Percentiles rank a stretch among this genome's conserved stretches.
These are phyloP conservation scores for Myodes glareolus DNA, from an alignment of 2,113 vertebrate genomes.

Conservation along the genomic window DNA sequence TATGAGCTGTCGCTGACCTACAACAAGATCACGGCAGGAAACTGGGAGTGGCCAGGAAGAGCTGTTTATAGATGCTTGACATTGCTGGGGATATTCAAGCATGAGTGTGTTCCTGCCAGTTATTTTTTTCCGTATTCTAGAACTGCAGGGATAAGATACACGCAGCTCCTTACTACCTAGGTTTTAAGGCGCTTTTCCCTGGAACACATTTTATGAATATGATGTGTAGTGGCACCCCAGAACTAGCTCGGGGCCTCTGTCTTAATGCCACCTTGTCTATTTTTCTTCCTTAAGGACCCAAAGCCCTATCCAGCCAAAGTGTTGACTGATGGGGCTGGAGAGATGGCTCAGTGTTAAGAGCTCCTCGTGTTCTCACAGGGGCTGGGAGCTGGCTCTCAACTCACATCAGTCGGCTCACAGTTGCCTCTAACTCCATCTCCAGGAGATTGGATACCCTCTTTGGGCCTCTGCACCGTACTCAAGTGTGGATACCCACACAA, in stretches of 20 bases:
- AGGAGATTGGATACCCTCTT: not conserved
- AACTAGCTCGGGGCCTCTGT: not conserved
- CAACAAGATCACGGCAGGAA: not conserved
- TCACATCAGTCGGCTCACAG: no score
- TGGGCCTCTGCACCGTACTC: not conserved
- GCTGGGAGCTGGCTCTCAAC: not conserved
- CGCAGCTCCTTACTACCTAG: not conserved
- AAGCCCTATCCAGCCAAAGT: conserved; percentile 9
- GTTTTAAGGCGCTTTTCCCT: not conserved
- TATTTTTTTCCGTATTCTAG: not conserved
- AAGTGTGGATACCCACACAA: not conserved
- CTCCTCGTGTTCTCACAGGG: no score
- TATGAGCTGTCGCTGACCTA: not conserved
- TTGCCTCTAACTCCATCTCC: not conserved
- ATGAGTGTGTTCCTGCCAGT: not conserved
- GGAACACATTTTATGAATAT: not conserved
- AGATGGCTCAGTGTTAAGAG: not conserved
- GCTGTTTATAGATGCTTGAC: not conserved
- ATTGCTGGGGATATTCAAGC: not conserved
- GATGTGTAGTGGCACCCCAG: not conserved
- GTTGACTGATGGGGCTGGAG: not conserved
- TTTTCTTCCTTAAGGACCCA: conserved; percentile 18
- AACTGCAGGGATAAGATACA: not conserved
- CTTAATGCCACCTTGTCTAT: not conserved
- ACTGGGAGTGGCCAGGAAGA: not conserved